These are phyloP conservation scores for Malurus cyaneus DNA, from an alignment of 2,113 vertebrate species.

Conservation along the genomic window DNA sequence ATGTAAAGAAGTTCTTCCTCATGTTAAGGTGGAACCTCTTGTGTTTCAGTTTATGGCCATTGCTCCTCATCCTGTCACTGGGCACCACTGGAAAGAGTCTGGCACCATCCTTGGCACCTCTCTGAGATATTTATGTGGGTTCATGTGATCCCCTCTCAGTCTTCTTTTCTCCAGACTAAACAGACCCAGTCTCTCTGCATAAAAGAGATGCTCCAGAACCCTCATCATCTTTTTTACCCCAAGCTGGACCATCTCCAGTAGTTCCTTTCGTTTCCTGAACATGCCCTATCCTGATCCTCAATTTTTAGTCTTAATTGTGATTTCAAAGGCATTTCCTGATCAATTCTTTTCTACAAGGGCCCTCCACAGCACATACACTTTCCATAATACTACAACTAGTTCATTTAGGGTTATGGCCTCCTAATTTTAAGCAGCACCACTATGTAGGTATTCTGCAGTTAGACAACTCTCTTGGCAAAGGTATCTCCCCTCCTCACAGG, in stretches of 20 bases:
- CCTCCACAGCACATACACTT: not conserved
- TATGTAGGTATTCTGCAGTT: not conserved
- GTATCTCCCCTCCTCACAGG: not conserved
- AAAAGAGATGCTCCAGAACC: not conserved
- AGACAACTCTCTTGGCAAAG: not conserved
- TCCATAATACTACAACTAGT: not conserved
- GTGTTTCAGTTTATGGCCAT: not conserved
- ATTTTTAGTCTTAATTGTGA: not conserved
- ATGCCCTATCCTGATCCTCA: fast-evolving
- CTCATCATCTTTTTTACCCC: not conserved
- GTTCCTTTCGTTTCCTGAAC: not conserved
- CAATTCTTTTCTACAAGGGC: not conserved
- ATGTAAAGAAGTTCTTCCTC: not conserved
- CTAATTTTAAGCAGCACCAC: not conserved
- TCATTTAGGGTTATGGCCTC: not conserved
- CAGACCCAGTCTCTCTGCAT: not conserved
- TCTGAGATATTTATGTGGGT: not conserved
- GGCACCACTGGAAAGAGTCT: not conserved
- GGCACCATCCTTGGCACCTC: not conserved
- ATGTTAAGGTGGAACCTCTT: too few relatives aligned
- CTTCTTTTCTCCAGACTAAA: not conserved
- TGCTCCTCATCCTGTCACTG: not conserved
- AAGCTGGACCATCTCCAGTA: fast-evolving
- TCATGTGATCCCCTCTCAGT: not conserved
- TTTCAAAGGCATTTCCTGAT: not conserved